Evolutionary conservation across 2,888 invertebrate species (phyloP), one percentile per base, ranked within the genome.

Genomic region (Tenthredo mesomela): DNA sequence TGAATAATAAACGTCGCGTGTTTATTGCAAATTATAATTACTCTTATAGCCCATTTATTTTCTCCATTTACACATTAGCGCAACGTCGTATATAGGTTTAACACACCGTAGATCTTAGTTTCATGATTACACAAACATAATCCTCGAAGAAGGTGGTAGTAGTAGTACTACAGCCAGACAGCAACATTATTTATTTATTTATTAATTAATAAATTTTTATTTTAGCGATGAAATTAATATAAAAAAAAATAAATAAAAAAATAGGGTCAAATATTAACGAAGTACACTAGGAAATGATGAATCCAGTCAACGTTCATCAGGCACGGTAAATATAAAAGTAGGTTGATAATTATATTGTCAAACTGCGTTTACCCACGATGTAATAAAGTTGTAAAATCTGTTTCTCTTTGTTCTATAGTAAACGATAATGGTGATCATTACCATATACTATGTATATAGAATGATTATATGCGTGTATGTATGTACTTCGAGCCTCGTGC

Each of bases 1-100:
- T 2, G 21, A 10, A 33, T 25, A 33, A 67, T 18, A 67, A 10
- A 25, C 67, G 29, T 67, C 67, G 67, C 67, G 67, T 33, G 67
- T 67, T 33, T 67, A 67, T 7, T 33, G 29, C 67, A 12, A 67
- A 67, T 67, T 18, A 67, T 33, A 25, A 67, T 67, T 67, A 67
- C 33, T 29, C 6, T 67, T 67, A 67, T 33, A 67, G 67, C 18
- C 25, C 67, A 67, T 33, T 67, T 67, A 33, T 33, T 67, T 67
- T 67, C 18, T 67, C 18, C 18, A 18, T 67, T 67, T 67, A 33
- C 67, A 67, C 29, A 33, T 67, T 12, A 25, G 12, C 33, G 33
- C 18, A 25, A 4, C 33, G 33, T 33, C 33, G 18, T 6, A 67
- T 6, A 67, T 29, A 29, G 33, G 2, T 18, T 67, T 15, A 33